Evolutionary conservation across 2,888 invertebrate species (phyloP).

Genomic region (Mesopsocus fuscifrons): DNA sequence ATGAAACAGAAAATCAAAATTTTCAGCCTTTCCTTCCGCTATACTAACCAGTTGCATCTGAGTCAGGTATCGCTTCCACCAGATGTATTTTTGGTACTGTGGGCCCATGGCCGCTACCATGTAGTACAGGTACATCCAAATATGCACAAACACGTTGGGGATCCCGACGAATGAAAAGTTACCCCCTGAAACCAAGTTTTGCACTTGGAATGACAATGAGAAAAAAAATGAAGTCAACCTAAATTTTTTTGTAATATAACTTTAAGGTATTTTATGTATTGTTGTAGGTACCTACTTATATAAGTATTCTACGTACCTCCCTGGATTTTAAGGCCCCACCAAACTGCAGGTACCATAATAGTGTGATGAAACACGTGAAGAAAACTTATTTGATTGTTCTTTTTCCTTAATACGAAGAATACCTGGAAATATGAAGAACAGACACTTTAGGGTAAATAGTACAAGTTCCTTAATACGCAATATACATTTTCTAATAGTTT

Average conservation of each 20-base stretch:
- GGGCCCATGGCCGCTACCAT: slow-evolving; percentile 8
- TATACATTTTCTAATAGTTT: neutral
- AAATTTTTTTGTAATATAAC: too few species aligned
- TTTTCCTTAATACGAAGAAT: slow-evolving; percentile 7
- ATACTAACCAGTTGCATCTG: slow-evolving; percentile 5
- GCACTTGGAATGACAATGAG: too few species aligned
- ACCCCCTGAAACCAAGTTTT: neutral
- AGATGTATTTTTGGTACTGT: slow-evolving; percentile 3
- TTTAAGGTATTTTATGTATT: too few species aligned
- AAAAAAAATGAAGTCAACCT: too few species aligned
- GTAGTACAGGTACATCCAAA: slow-evolving; percentile 7
- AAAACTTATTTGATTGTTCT: neutral
- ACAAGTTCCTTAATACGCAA: too few species aligned
- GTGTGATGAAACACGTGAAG: slow-evolving; percentile 8
- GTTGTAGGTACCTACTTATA: too few species aligned
- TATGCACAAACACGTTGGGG: slow-evolving; percentile 7
- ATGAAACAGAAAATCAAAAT: too few species aligned
- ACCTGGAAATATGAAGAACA: neutral
- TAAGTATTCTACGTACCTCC: slow-evolving; percentile 7
- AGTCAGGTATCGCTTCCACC: slow-evolving; percentile 7
- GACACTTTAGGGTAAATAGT: too few species aligned
- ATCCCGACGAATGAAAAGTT: slow-evolving; percentile 6
- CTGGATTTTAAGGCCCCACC: slow-evolving; percentile 1
- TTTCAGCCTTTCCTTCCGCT: too few species aligned
- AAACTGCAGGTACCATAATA: neutral